Base-by-base conservation (phyloP, 2,888 invertebrate genomes). In the Lasioglossum marginatum region DNA sequence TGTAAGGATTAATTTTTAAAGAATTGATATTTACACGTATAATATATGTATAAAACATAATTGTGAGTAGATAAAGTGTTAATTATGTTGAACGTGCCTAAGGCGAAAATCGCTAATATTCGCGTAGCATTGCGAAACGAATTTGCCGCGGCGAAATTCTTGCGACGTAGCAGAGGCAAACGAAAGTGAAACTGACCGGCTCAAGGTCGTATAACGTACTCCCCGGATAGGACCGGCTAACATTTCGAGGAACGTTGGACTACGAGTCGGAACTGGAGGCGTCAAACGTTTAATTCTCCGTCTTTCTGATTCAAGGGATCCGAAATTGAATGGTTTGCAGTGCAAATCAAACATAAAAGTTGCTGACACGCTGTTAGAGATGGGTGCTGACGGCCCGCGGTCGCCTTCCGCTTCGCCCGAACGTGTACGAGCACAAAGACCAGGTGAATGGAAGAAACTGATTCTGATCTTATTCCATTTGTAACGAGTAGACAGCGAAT, bases 311-410 rank as follows among this genome's bases (percentile, higher is more conserved):
- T 81, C 63, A 87, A 94, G 94, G 79, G 90, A 93, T 68, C 90
- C 92, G 16, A 92, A 93, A 88, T 91, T 93, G 92, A 93, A 94
- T 94, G 94, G 91, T 93, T 91, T 85, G 87, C 89, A 90, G 81
- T 90, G 90, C 48, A 90, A 85, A 81, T 60, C 87, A 72, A 91
- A 84, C 74, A 82, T 87, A 63, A 91, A 86, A 82, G 74, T 83
- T 45, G 79, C 60, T 77, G 88, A 89, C 43, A 83, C 86, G 66
- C 80, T 78, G 81, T 60, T 85, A 78, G 91, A 86, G 74, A 95
- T 95, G 95, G 94, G 94, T 80, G 92, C 94, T 52, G 94, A 94
- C 87, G 93, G 92, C 79, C 92, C 89, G 85, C 89, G 92, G 63
- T 90, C 93, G 77, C 89, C 93, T 40, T 91, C 92, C 34, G 87